These are phyloP conservation scores for Chrysolina americana DNA, from an alignment of 2,888 invertebrate species.

Conservation along the genomic window DNA sequence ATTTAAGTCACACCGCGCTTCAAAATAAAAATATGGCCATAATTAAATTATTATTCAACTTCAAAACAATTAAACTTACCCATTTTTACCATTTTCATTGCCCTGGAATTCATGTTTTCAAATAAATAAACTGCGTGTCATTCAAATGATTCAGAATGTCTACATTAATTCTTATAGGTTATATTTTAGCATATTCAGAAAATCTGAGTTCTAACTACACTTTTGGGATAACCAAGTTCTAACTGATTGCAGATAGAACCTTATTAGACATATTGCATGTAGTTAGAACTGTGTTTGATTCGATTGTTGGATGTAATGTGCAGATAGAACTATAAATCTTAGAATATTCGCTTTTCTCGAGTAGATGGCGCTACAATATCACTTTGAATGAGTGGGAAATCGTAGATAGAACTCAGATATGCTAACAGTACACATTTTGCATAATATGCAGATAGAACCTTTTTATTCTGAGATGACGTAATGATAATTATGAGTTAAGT, in stretches of 20 bases:
- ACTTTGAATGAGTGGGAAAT: neutral
- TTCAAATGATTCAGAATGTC: neutral
- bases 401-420: conserved; percentile 2
- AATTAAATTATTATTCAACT: neutral
- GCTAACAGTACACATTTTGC: too few relatives aligned
- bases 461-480: neutral
- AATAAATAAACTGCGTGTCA: too few relatives aligned
- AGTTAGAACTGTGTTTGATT: conserved; percentile 1
- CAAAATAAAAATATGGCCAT: neutral
- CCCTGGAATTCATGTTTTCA: conserved; percentile 15
- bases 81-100: conserved; percentile 30
- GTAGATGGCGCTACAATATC: conserved; percentile 6
- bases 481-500: too few relatives aligned
- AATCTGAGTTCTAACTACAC: conserved; percentile 25
- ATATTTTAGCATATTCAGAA: neutral
- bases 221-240: conserved; percentile 28
- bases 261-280: conserved; percentile 13
- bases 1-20: neutral
- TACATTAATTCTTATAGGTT: conserved; percentile 22
- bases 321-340: conserved; percentile 3
- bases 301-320: neutral
- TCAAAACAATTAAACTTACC: conserved; percentile 14
- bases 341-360: neutral
- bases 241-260: conserved; percentile 31
- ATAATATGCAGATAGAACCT: neutral